A percentile compares a stretch with the other conserved stretches of the same genome.
Conservation (phyloP, 1,140 invertebrate genomes). For the Triops longicaudatus region DNA sequence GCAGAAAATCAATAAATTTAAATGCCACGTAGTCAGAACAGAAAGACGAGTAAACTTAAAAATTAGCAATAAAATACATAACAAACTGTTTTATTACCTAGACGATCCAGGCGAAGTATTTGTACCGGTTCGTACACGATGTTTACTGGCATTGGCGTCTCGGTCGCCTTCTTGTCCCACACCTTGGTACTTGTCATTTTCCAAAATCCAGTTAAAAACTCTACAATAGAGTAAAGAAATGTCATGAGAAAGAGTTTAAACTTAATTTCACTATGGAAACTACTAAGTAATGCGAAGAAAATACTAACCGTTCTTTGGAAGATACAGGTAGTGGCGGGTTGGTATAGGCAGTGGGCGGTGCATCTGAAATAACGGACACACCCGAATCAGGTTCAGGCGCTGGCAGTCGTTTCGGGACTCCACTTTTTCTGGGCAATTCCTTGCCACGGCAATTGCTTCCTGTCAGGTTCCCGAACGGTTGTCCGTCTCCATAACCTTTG, state of each 20-base stretch:
- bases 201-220: constrained; percentile 25
- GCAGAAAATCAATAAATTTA: no score
- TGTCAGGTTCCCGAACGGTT: neutral
- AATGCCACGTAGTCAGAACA: no score
- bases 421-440: neutral
- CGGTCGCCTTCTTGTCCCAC: constrained; percentile 15
- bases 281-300: neutral
- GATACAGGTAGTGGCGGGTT: constrained; percentile 16
- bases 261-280: no score
- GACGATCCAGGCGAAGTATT: constrained; percentile 27
- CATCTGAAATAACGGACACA: constrained; percentile 10
- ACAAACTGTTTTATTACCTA: neutral
- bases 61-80: no score
- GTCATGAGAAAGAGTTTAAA: no score
- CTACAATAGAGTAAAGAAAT: neutral
- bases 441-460: neutral
- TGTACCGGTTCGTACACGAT: constrained; percentile 14
- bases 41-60: no score
- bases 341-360: constrained; percentile 16
- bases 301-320: neutral
- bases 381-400: constrained; percentile 16
- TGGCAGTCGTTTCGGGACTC: neutral
- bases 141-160: constrained; percentile 2
- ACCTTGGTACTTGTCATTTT: constrained; percentile 27
- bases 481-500: neutral